phyloP scores from a whole-genome alignment of 2,113 vertebrate species.

The Brachyistius frenatus region DNA sequence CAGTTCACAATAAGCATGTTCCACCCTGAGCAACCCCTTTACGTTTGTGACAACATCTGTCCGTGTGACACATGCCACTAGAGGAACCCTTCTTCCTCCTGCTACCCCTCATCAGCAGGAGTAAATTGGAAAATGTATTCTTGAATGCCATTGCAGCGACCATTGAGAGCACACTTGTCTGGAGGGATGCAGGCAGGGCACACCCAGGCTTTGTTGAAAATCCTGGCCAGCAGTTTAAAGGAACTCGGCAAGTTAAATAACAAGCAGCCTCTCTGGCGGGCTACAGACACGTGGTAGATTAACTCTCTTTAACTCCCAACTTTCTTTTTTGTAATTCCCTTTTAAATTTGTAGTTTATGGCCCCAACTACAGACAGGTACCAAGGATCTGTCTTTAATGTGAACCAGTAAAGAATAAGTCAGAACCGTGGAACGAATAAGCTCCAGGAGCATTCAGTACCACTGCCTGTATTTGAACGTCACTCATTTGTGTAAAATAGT shows the following conservation, averaged over 20 bases:
- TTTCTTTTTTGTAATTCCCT: background rate
- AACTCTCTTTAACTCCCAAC: no score
- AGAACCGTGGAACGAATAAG: no score
- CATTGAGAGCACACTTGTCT: background rate
- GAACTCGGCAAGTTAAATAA: background rate
- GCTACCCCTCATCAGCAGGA: no score
- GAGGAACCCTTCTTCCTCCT: no score
- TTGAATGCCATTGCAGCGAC: background rate
- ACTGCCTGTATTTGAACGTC: no score
- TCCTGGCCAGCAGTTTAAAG: background rate
- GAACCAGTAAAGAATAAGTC: no score
- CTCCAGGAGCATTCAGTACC: no score
- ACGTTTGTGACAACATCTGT: background rate
- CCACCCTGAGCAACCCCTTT: background rate
- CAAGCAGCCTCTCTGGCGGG: background rate
- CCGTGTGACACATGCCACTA: no score
- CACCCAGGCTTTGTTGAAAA: background rate
- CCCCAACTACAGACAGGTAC: no score
- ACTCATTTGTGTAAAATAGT: no score
- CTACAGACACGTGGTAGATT: no score
- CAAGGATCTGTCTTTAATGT: no score
- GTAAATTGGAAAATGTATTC: background rate
- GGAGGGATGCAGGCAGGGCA: background rate
- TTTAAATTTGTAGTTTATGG: background rate
- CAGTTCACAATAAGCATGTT: conserved; percentile 13